These are phyloP conservation scores for Bicyclus anynana DNA, from an alignment of 1,140 invertebrate genomes.

Conservation along the genomic window DNA sequence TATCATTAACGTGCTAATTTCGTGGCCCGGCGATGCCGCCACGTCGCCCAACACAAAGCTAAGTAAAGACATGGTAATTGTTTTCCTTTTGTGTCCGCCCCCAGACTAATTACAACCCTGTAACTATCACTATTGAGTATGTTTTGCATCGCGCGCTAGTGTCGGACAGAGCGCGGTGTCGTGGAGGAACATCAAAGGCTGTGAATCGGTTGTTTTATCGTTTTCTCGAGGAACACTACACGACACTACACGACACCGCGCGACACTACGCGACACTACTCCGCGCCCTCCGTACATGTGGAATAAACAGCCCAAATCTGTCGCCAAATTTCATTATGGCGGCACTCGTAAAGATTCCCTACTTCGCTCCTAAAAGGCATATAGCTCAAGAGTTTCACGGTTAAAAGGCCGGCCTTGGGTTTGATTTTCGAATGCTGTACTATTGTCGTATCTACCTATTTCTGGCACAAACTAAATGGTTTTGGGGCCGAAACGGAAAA, in stretches of 20 bases:
- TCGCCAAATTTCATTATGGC: neutral
- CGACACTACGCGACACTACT: too few species aligned
- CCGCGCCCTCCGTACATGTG: conserved; percentile 7
- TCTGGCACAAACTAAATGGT: too few species aligned
- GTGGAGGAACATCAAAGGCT: conserved; percentile 31
- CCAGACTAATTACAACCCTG: neutral
- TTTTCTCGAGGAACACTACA: conserved; percentile 21
- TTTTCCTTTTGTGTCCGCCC: conserved; percentile 20
- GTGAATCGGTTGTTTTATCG: conserved; percentile 41
- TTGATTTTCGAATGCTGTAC: too few species aligned
- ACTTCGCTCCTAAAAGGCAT: neutral
- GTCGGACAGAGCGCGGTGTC: neutral
- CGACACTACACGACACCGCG: neutral
- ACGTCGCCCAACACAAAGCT: conserved; percentile 26
- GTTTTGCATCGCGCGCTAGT: neutral
- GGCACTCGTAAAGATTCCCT: neutral
- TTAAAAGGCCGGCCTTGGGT: too few species aligned
- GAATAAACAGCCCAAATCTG: conserved; percentile 20
- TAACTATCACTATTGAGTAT: neutral
- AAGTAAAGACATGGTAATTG: conserved; percentile 30
- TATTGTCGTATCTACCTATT: too few species aligned
- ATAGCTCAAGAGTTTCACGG: too few species aligned
- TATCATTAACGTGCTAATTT: too few species aligned
- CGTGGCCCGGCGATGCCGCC: conserved; percentile 2
- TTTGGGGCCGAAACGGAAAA: too few species aligned